phyloP scores from a whole-genome alignment of 2,797 vertebrate genomes.

The Chaunax sp. region DNA sequence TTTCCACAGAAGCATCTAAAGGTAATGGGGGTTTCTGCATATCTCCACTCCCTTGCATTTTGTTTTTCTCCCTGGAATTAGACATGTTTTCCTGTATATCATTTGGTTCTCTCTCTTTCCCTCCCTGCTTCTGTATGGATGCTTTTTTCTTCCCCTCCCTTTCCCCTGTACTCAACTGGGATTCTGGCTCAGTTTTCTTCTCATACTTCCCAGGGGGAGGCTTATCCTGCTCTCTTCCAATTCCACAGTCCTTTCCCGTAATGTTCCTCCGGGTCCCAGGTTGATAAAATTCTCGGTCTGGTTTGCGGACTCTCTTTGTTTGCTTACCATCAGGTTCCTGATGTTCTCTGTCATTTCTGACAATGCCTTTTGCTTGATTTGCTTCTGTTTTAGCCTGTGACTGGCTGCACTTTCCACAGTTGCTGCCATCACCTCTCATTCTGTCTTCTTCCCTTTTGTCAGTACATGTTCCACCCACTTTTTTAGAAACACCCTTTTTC shows the following conservation, averaged over 20 bases:
- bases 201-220: slow-evolving; percentile 37
- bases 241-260: slow-evolving; percentile 74
- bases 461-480: background rate
- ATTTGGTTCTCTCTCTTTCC: slow-evolving; percentile 54
- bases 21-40: slow-evolving; percentile 37
- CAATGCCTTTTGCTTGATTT: slow-evolving; percentile 43
- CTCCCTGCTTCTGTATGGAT: slow-evolving; percentile 27
- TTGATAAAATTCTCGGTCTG: slow-evolving; percentile 95
- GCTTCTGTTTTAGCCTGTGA: slow-evolving; percentile 45
- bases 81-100: slow-evolving; percentile 23
- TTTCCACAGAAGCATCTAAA: slow-evolving; percentile 67
- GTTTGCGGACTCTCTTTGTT: slow-evolving; percentile 88
- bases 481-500: slow-evolving; percentile 42
- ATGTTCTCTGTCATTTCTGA: slow-evolving; percentile 52
- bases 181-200: slow-evolving; percentile 44
- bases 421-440: slow-evolving; percentile 57
- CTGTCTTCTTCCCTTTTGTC: slow-evolving; percentile 49
- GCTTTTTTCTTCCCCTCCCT: slow-evolving; percentile 43
- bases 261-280: slow-evolving; percentile 87
- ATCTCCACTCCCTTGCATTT: slow-evolving; percentile 51
- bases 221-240: slow-evolving; percentile 66
- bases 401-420: slow-evolving; percentile 36
- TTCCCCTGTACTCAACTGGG: slow-evolving; percentile 41
- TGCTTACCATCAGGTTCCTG: slow-evolving; percentile 61
- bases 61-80: slow-evolving; percentile 53